Conservation (phyloP, 2,888 invertebrate species). For the Andricus curvator region DNA sequence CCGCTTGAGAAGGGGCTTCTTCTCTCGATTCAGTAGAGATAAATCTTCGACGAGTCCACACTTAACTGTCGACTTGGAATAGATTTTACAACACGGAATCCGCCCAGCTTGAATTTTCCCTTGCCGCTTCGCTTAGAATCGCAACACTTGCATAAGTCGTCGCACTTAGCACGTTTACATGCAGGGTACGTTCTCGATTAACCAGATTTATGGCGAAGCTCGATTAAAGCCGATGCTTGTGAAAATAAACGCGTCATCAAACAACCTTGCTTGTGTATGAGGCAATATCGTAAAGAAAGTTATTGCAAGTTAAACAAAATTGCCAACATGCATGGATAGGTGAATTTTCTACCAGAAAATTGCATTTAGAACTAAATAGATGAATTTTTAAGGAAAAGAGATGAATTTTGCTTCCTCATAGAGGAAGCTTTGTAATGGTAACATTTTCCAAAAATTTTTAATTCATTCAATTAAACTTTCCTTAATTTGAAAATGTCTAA, state of each 20-base stretch:
- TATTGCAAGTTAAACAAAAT: neutral
- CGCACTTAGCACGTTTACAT: slow-evolving; percentile 27
- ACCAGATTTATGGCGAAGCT: slow-evolving; percentile 34
- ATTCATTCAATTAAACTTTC: no score
- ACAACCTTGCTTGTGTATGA: slow-evolving; percentile 7
- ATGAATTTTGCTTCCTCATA: no score
- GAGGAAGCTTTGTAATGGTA: no score
- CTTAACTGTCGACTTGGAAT: slow-evolving; percentile 65
- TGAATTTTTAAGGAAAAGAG: no score
- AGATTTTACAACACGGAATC: slow-evolving; percentile 35
- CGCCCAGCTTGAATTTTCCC: slow-evolving; percentile 29
- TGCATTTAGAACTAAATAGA: no score
- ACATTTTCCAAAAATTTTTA: no score
- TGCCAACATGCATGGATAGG: neutral
- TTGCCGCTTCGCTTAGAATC: slow-evolving; percentile 36
- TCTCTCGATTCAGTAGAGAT: slow-evolving; percentile 36
- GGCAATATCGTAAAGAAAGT: neutral
- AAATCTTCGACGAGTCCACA: slow-evolving; percentile 57
- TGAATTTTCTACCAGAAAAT: no score
- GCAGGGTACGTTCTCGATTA: slow-evolving; percentile 19
- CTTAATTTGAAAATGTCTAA: no score
- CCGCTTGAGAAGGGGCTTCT: slow-evolving; percentile 44
- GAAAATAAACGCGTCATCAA: slow-evolving; percentile 34
- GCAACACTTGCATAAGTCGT: slow-evolving; percentile 34
- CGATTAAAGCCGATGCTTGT: slow-evolving; percentile 31